Base-by-base conservation (phyloP, 2,797 vertebrate species). In the Catamblyrhynchus diadema region DNA sequence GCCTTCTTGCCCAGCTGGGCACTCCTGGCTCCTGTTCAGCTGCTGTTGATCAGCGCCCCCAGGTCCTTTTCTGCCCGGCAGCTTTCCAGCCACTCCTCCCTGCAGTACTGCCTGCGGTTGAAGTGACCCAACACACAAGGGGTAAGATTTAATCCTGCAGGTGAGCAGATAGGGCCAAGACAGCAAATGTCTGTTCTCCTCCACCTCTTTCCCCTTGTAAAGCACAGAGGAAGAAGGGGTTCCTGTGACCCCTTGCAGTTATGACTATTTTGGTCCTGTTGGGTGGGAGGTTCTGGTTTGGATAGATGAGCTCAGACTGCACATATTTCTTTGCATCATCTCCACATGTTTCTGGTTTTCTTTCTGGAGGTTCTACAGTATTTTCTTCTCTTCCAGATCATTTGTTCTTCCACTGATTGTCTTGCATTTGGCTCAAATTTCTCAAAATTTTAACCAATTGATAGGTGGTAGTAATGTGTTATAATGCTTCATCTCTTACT, bases 101-200 rank as follows among this genome's bases (percentile, higher is more conserved):
- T 47, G 72, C 53, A 15, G 2, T 3, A 4, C 53, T 27, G 27
- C 15, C 41, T 24, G 45, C 0, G 0, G 13, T 3, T 5, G 0
- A 66, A 66, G 35, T 44, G 39, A 37, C 33, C 61, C 62, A 47
- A 20, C 11, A 19, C 39, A 54, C 11, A 53, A 64, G 23, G 35
- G 21, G 10, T 32, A 60, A 85, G 27, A 65, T 9, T 75, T 81
- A 66, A 59, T 66, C 32, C 75, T 80, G 48, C 33, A 74, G 37
- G 14, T 85, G 48, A 77, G n/a, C 8, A 33, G 14, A 27, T 11
- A 44, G 27, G 71, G n/a, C 35, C 53, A 30, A 81, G 64, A 44
- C 1, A 85, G 20, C 39, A 50, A 28, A 41, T 79, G 24, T 35
- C 20, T 69, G 0, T 56, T 91, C 74, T 87, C 39, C 42, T 64